Evolutionary conservation across 2,888 invertebrate genomes (phyloP), one percentile per base, ranked within the genome.

Genomic region (Drosophila mercatorum): DNA sequence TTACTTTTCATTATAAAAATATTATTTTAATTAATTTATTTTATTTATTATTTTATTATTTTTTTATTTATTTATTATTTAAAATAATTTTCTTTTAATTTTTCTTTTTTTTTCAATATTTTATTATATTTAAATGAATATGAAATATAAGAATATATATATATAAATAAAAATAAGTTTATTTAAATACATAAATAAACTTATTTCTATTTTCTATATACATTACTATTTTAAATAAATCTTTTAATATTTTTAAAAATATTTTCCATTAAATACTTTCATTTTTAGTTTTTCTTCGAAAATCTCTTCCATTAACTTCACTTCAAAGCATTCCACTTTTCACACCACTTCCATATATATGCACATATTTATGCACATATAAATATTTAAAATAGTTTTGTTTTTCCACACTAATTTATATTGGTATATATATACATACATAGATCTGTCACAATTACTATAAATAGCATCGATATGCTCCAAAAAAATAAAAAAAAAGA

Each of bases 391-490:
- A 58, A 61, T 41, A 22, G 17, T 53, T 57, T 57, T 52, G 49
- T 14, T 10, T 26, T 44, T 40, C 38, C 53, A 55, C 38, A 28
- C 3, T 41, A n/a, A 40, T 26, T 40, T 26, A 36, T 10, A 53
- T 40, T 22, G 3, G 40, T 26, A 40, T 53, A 52, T 14, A 26
- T 5, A 40, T 26, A 36, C 6, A 57, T 63, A 28, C 10, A 8
- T 57, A 55, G 51, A 26, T 57, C 11, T 36, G 46, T 46, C 57
- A 44, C 46, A n/a, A 43, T 40, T 36, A 31, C 75, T 82, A 85
- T 71, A 78, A 85, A 85, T 85, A 85, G 85, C 80, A 59, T 53
- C 77, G 70, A 88, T 88, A 85, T 85, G 88, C 81, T 86, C 89
- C 87, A 79, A 84, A 53, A 53, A 53, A 53, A 22, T 38, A 22